These are phyloP conservation scores for Philaethria dido DNA, from an alignment of 2,888 invertebrate genomes.

Conservation along the genomic window DNA sequence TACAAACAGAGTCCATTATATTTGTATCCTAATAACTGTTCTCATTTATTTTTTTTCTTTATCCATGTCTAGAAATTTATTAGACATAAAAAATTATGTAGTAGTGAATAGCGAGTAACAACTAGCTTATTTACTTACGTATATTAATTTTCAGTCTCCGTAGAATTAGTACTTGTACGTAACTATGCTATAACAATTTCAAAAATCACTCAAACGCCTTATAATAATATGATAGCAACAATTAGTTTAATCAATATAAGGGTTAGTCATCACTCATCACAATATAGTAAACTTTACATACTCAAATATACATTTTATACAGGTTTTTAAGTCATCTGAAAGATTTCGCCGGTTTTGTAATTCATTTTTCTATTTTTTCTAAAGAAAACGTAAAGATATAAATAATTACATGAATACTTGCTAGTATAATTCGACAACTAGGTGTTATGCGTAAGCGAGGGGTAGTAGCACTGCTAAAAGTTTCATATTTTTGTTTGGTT, in stretches of 20 bases:
- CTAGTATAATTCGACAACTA: constrained; percentile 43
- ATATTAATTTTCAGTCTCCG: background rate
- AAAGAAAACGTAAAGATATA: background rate
- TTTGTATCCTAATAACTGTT: background rate
- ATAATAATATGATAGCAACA: constrained; percentile 45
- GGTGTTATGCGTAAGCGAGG: constrained; percentile 45
- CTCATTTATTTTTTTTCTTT: background rate
- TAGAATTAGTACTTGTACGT: background rate
- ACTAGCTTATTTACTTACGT: background rate
- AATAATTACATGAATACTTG: background rate
- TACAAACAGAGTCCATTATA: too few relatives aligned
- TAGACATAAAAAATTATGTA: background rate
- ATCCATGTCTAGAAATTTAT: background rate
- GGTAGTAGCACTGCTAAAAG: constrained; percentile 54
- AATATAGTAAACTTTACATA: background rate
- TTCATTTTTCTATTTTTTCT: background rate
- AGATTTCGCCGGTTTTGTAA: too few relatives aligned
- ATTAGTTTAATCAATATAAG: constrained; percentile 48
- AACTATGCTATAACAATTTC: background rate
- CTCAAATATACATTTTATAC: background rate
- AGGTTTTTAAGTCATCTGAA: too few relatives aligned
- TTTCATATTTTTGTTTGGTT: constrained; percentile 45
- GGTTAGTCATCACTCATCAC: constrained; percentile 22
- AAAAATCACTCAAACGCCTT: constrained; percentile 42
- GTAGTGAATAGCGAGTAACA: too few relatives aligned